phyloP scores from a whole-genome alignment of 2,113 vertebrate genomes.

The Vulpes vulpes region DNA sequence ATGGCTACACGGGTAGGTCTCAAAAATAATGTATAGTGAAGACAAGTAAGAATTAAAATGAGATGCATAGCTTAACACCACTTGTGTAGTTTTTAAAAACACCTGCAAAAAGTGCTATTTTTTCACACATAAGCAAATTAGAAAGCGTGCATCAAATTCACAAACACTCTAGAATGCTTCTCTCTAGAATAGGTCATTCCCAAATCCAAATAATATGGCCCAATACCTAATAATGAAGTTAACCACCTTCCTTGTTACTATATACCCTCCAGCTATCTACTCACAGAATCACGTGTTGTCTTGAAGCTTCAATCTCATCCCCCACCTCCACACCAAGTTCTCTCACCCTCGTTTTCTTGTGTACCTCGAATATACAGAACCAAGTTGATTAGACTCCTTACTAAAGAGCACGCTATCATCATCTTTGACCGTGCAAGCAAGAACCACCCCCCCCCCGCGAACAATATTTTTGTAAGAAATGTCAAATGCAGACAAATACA shows the following conservation, averaged over 20 bases:
- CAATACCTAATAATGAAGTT: not conserved
- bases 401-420: not conserved
- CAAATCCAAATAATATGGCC: not conserved
- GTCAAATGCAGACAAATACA: not conserved
- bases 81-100: conserved; percentile 30
- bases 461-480: not conserved
- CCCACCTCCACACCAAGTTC: not conserved
- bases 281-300: not conserved
- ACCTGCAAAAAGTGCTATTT: not conserved
- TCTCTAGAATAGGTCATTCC: not conserved
- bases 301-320: not conserved
- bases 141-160: conserved; percentile 1
- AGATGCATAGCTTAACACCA: not conserved
- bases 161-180: not conserved
- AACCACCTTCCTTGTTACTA: not conserved
- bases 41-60: not conserved
- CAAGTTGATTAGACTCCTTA: not conserved
- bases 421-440: not conserved
- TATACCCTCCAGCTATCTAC: not conserved
- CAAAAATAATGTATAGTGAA: not conserved
- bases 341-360: not conserved
- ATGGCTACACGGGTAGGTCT: not conserved
- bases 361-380: not conserved
- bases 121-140: not conserved
- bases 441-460: not conserved